Base-by-base conservation (phyloP, 2,797 vertebrate genomes). In the Molossus alvarezi region DNA sequence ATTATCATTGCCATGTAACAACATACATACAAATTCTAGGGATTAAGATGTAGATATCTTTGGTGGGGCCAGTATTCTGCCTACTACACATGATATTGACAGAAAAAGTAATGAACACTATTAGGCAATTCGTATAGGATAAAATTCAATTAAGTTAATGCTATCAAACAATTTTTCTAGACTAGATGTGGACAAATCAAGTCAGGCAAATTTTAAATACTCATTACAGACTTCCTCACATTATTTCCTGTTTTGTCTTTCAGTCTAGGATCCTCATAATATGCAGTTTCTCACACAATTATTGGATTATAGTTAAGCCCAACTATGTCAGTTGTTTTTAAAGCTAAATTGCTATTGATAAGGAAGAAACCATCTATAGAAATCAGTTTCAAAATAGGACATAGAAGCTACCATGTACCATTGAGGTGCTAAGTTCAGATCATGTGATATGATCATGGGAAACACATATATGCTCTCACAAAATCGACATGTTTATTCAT, bases 361-460 rank as follows among this genome's bases (percentile, higher is more conserved):
- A 62, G 69, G 75, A 92, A 85, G 41, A 91, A 96, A 62, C 6
- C 57, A 93, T 91, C 79, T 90, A 77, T 4, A 96, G 67, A 90
- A 90, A 77, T 71, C 17, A 58, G 27, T 82, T 95, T 95, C 55
- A 95, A 95, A 77, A 60, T 12, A 62, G 33, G 81, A 55, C n/a
- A 45, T 27, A 91, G 33, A 58, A 13, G 13, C 51, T 77, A 89
- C 3, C 29, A 37, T 6, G 37, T 85, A 67, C 27, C 62, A 90
- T 4, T 12, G 33, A 90, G 17, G 13, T 80, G 27, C 25, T 64
- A 5, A 41, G 41, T 65, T 3, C 27, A 6, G 14, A n/a, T 33
- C 25, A 51, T 72, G 6, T 55, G 21, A 25, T 45, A 67, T 67
- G n/a, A 90, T 76, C 21, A 73, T n/a, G 27, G 17, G 27, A 86